A percentile compares a stretch with the other conserved stretches of the same genome.
Evolutionary conservation across 2,888 invertebrate genomes (phyloP).

Genomic region (Elmis aenea): DNA sequence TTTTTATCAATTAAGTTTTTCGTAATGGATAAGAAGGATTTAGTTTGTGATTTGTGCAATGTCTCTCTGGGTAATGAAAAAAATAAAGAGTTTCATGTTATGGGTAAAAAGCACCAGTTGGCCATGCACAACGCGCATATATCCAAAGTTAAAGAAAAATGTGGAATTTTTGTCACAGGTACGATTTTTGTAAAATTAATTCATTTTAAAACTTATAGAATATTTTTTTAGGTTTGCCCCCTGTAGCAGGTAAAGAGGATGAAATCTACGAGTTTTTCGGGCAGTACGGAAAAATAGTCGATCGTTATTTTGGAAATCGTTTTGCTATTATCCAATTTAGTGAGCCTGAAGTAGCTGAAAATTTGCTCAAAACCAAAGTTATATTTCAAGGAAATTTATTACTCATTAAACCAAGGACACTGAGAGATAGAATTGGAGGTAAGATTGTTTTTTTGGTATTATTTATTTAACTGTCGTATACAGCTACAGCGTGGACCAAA

Average conservation of each 20-base stretch:
- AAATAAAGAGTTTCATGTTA: conserved; percentile 14
- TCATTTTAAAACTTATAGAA: conserved; percentile 3
- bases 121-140: conserved; percentile 16
- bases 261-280: conserved; percentile 34
- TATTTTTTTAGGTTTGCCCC: conserved; percentile 21
- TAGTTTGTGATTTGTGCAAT: conserved; percentile 21
- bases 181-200: conserved; percentile 2
- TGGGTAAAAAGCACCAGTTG: conserved; percentile 22
- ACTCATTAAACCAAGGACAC: conserved; percentile 16
- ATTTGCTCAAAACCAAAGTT: conserved; percentile 23
- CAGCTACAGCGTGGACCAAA: too few species aligned
- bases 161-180: conserved; percentile 32
- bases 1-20: too few species aligned
- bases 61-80: conserved; percentile 13
- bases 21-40: conserved; percentile 7
- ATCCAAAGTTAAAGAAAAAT: conserved; percentile 17
- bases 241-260: conserved; percentile 26
- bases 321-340: conserved; percentile 35
- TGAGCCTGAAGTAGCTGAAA: conserved; percentile 25
- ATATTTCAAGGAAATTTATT: conserved; percentile 23
- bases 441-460: neutral
- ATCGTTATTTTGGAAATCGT: conserved; percentile 23
- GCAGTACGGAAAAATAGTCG: conserved; percentile 31
- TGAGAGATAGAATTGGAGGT: conserved; percentile 6
- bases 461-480: too few species aligned